Evolutionary conservation across 1,140 invertebrate genomes (phyloP).

Genomic region (Hestina assimilis): DNA sequence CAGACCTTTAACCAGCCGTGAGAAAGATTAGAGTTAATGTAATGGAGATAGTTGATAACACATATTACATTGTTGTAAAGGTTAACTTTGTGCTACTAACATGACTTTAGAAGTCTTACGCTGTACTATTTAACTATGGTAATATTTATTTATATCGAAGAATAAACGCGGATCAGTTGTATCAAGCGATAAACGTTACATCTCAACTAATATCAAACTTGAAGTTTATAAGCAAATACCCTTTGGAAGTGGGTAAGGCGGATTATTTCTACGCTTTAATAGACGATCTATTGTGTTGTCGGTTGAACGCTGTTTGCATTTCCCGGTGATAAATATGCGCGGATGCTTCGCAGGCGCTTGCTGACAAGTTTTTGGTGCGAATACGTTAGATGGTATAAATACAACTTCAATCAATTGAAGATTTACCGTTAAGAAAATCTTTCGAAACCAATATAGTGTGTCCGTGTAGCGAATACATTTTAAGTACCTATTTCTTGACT

Average conservation of each 20-base stretch:
- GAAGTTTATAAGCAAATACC: conserved; percentile 1
- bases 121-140: too few species aligned
- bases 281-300: conserved; percentile 59
- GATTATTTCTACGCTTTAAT: conserved; percentile 47
- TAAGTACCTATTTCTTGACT: too few species aligned
- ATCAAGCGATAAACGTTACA: background rate
- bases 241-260: conserved; percentile 24
- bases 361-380: conserved; percentile 26
- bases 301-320: conserved; percentile 31
- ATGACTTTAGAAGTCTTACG: background rate
- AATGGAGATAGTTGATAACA: background rate
- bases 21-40: background rate
- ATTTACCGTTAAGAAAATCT: background rate
- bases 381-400: conserved; percentile 20
- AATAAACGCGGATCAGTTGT: background rate
- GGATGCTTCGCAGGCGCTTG: conserved; percentile 23
- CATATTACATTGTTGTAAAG: background rate
- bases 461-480: too few species aligned
- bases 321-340: conserved; percentile 34
- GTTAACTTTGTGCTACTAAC: background rate
- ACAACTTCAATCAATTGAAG: conserved; percentile 19
- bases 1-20: background rate
- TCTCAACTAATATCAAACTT: background rate
- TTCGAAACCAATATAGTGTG: too few species aligned
- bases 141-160: background rate